Evolutionary conservation across 1,140 invertebrate genomes (phyloP).

Genomic region (Rhopalosiphum padi): DNA sequence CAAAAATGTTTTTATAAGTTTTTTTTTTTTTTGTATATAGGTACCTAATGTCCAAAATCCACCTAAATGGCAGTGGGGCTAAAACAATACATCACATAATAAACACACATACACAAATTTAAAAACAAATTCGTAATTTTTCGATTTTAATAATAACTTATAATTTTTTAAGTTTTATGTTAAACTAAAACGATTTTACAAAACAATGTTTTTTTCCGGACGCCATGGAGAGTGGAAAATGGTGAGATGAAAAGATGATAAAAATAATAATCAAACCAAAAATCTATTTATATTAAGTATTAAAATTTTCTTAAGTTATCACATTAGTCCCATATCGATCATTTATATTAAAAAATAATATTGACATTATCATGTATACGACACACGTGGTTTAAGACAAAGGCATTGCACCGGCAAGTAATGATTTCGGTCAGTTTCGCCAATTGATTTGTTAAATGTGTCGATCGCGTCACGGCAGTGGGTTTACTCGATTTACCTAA

Average conservation of each 20-base stretch:
- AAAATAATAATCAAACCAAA: background rate
- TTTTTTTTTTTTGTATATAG: constrained; percentile 50
- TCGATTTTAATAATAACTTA: background rate
- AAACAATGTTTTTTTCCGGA: background rate
- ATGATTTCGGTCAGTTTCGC: background rate
- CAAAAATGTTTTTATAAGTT: background rate
- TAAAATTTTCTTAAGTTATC: background rate
- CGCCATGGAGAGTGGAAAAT: background rate
- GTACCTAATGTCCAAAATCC: constrained; percentile 52
- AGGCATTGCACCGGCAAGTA: background rate
- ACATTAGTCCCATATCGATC: background rate
- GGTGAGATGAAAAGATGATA: background rate
- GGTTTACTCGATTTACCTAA: background rate
- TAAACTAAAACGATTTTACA: background rate
- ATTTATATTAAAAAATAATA: background rate
- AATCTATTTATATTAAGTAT: background rate
- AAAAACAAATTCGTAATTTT: background rate
- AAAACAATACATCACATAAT: background rate
- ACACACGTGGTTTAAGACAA: background rate
- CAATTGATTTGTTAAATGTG: background rate
- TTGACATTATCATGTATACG: background rate
- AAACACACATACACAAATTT: background rate
- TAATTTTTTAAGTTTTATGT: background rate
- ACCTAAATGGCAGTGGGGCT: constrained; percentile 51
- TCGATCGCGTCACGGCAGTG: background rate